A percentile compares a stretch with the other conserved stretches of the same genome.
phyloP scores from a whole-genome alignment of 2,888 invertebrate genomes.

The Zygaena filipendulae region DNA sequence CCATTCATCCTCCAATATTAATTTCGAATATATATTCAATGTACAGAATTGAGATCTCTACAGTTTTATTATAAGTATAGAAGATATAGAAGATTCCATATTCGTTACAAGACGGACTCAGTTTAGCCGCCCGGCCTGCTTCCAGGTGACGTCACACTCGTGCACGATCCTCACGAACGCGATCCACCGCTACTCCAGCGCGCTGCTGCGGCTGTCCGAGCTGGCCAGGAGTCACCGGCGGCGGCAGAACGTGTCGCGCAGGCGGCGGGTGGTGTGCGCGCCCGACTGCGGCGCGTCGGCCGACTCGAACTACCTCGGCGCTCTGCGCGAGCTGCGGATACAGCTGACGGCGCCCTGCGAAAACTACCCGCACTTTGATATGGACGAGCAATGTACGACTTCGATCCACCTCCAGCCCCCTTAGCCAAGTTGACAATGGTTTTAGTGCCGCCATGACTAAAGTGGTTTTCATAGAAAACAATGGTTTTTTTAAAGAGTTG shows the following conservation, averaged over 20 bases:
- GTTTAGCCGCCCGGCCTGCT: no score
- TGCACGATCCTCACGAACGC: slow-evolving; percentile 70
- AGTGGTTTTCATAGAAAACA: slow-evolving; percentile 25
- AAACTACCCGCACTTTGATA: slow-evolving; percentile 71
- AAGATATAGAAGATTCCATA: no score
- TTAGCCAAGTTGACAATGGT: no score
- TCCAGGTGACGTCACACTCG: slow-evolving; percentile 18
- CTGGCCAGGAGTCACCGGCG: background rate
- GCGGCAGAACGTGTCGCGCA: background rate
- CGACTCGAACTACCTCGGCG: slow-evolving; percentile 12
- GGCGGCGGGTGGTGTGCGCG: background rate
- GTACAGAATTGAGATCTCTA: no score
- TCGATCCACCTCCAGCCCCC: no score
- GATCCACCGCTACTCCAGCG: slow-evolving; percentile 53
- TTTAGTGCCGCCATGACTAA: no score
- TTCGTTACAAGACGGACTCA: no score
- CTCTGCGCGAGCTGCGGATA: slow-evolving; percentile 60
- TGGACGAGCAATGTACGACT: slow-evolving; percentile 88
- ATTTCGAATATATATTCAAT: no score
- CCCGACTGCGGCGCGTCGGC: slow-evolving; percentile 2
- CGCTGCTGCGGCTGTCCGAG: slow-evolving; percentile 10
- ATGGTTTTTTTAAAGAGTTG: background rate
- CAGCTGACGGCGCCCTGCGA: slow-evolving; percentile 71
- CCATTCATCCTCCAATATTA: no score
- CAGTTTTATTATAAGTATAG: no score